Evolutionary conservation across 2,888 invertebrate genomes (phyloP).

Genomic region (Enoplolaimus lenunculus): DNA sequence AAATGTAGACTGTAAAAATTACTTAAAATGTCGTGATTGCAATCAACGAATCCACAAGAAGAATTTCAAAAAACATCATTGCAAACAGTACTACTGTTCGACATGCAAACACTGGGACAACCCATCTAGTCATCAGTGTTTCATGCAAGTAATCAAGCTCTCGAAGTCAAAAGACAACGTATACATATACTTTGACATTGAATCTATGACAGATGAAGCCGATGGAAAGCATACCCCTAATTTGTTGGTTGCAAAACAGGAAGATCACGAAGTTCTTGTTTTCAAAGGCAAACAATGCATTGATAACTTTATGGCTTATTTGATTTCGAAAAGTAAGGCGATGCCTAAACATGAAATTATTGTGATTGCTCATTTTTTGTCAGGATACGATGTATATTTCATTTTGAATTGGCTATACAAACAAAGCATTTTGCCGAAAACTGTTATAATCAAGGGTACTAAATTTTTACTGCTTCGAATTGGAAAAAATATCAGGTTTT

Average conservation of each 20-base stretch:
- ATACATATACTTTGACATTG: slow-evolving; percentile 10
- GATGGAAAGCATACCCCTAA: slow-evolving; percentile 9
- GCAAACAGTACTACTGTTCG: too few relatives aligned
- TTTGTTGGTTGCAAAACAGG: not conserved
- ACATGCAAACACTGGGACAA: too few relatives aligned
- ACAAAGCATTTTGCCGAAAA: not conserved
- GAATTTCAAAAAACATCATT: too few relatives aligned
- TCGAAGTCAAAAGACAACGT: not conserved
- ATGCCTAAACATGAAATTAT: not conserved
- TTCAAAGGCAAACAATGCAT: not conserved
- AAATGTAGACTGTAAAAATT: too few relatives aligned
- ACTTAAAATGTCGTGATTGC: too few relatives aligned
- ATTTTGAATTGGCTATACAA: not conserved
- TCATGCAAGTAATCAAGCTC: too few relatives aligned
- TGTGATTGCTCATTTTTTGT: not conserved
- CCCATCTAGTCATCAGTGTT: too few relatives aligned
- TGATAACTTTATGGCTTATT: not conserved
- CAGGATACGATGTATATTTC: not conserved
- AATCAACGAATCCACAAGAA: too few relatives aligned
- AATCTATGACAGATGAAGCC: not conserved
- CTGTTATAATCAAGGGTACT: not conserved
- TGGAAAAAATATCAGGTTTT: not conserved
- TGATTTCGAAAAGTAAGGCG: not conserved
- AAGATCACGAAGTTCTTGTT: not conserved
- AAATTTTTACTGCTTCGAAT: not conserved